Evolutionary conservation across 2,888 invertebrate species (phyloP), one percentile per base, ranked within the genome.

Genomic region (Drosophila prolongata): DNA sequence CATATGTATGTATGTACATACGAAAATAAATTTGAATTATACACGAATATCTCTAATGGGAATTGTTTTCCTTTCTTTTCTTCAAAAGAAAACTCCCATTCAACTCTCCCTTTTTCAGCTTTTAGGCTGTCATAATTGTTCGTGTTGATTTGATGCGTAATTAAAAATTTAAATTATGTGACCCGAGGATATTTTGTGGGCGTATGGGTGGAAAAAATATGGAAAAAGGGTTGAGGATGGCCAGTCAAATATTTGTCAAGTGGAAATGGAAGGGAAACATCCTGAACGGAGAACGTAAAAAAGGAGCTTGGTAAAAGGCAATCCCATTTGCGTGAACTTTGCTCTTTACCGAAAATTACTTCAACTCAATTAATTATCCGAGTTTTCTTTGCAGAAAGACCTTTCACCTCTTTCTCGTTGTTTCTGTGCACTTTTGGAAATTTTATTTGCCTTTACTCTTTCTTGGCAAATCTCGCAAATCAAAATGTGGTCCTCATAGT

Each of bases 291-390:
- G 47, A 56, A 44, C 38, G 14, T 35, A 19, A 61, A 46, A 62
- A 42, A 42, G 19, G 50, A 50, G 42, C n/a, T 35, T 13, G 43
- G 35, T 1, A 59, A 49, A 56, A 19, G 69, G 56, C 69, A 68
- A 64, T 64, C 62, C 62, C 62, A 64, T 64, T 64, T 50, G 62
- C 61, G 35, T 14, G 42, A 57, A 68, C 57, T 55, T 50, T 57
- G 27, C 42, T 50, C 43, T 55, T 50, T 59, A 13, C 56, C 60
- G 47, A 57, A 79, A 89, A 82, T 89, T 84, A 83, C 77, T 87
- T 89, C 88, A 87, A 89, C 90, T 87, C 83, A 89, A 90, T 89
- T 90, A 89, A 90, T 89, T 88, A 85, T 78, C 62, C 61, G 62
- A 64, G 62, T 64, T 64, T 61, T 35, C 47, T 62, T 49, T 47